Base-by-base conservation (phyloP, 2,797 vertebrate species). In the Triplophysa yarkandensis region DNA sequence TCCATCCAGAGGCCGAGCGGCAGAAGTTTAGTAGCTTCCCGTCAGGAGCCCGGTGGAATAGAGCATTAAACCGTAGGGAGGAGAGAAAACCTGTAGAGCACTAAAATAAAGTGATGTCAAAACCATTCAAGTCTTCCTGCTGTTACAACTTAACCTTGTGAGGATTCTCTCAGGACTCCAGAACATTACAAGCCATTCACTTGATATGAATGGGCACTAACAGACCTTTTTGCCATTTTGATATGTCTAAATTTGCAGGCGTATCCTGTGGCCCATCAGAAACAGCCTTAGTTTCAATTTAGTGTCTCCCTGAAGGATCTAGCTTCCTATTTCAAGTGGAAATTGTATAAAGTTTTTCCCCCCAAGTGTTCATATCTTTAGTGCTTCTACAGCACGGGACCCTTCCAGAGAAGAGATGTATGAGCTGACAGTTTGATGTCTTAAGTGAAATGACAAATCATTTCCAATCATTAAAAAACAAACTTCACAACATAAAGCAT, bases 251-350 rank as follows among this genome's bases (percentile, higher is more conserved):
- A 95, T 97, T 94, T 96, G 95, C 97, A 99, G 95, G 93, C 95
- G 96, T 89, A 95, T 98, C 97, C 97, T 98, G 97, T 96, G 94
- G 93, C 91, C 95, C 91, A 92, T 93, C 92, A 89, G 91, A 88
- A 92, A 95, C 97, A 98, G 97, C 93, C 95, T 94, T 95, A 93
- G 93, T 96, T 98, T 98, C 96, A 97, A 98, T 98, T 98, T 94
- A 91, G 94, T 91, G 89, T 94, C 92, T 96, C 96, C 95, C 96
- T 0, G 72, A 87, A 94, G 96, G 88, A 85, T 77, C 86, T 85
- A 90, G 92, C 94, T 93, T 95, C 95, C 92, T 93, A 90, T 91
- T 88, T 90, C 91, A 94, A 91, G 89, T 93, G 94, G 94, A 96
- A 96, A 94, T 91, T 87, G 87, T 91, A 85, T 86, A 88, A 85